Conservation (phyloP, 1,140 invertebrate species). For the Eueides isabella region DNA sequence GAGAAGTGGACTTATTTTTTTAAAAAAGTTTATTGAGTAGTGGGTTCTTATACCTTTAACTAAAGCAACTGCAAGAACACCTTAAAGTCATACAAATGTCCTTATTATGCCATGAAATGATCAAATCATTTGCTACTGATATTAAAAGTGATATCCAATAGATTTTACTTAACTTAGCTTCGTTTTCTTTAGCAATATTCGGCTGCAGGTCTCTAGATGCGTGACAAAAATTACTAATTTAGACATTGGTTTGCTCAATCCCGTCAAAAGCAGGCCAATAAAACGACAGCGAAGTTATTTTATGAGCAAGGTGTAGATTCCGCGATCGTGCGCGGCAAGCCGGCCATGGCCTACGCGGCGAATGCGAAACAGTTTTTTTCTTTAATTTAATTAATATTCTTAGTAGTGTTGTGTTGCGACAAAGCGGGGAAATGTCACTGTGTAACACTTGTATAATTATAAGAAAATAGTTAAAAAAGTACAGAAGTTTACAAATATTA, state of each 20-base stretch:
- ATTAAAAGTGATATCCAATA: neutral
- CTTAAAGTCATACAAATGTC: no score
- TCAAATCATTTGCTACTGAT: neutral
- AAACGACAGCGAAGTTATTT: constrained; percentile 42
- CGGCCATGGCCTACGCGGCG: constrained; percentile 33
- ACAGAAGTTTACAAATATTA: no score
- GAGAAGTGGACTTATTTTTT: no score
- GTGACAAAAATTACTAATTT: constrained; percentile 42
- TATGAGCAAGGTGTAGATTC: constrained; percentile 50
- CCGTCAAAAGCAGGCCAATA: constrained; percentile 45
- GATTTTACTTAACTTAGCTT: neutral
- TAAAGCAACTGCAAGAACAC: no score
- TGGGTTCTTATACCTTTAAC: no score
- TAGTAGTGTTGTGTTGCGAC: constrained; percentile 44
- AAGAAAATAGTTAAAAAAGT: neutral
- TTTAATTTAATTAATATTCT: constrained; percentile 59
- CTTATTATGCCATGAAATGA: neutral
- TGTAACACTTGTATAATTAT: constrained; percentile 29
- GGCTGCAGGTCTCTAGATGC: constrained; percentile 27
- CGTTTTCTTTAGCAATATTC: constrained; percentile 17
- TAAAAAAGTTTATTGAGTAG: no score
- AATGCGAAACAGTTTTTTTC: constrained; percentile 57
- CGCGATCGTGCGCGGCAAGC: constrained; percentile 45
- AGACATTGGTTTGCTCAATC: constrained; percentile 45
- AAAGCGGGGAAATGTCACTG: constrained; percentile 41